Evolutionary conservation across 2,113 vertebrate species (phyloP), one percentile per base, ranked within the genome.

Genomic region (Hirundichthys speculiger): DNA sequence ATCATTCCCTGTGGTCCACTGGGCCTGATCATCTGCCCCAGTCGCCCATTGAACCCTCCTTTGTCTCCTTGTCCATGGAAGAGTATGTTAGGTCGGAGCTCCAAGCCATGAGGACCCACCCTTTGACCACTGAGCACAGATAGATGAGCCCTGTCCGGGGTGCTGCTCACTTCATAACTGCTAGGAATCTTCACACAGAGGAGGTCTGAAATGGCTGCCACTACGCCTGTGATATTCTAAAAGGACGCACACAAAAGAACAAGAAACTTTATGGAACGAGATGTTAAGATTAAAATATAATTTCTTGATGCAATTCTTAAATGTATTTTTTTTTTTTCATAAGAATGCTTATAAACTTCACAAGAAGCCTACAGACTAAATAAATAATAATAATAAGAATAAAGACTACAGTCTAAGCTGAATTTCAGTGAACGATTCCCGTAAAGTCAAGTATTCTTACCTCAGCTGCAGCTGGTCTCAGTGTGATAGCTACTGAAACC

Each of bases 401-500:
- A 5, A 13, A 58, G 2, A 41, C 4, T 39, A 13, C 38, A 13
- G 14, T 39, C 1, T 39, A 39, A n/a, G 22, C 3, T 30, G 30
- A 39, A 21, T 19, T 46, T 60, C 10, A 21, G 39, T 47, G 2
- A 51, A 12, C 54, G 51, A 13, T 13, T 45, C n/a, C n/a, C 10
- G n/a, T 41, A 27, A 16, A 58, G 22, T n/a, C n/a, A 22, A 14
- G 49, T 59, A 56, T 30, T 70, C 82, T 92, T 91, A 99, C 98
- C 94, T 98, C 95, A 63, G 96, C 95, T 77, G 95, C 97, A 50
- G 94, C 91, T 66, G 95, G 95, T 81, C 96, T 96, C 85, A 99
- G 89, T 22, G 96, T 98, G 87, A 99, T 96, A 19, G 98, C 95
- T 71, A 99, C 95, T 85, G 98, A 98, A 74, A 98, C 96, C 69